Evolutionary conservation across 1,140 invertebrate species (phyloP), one percentile per base, ranked within the genome.

Genomic region (Procambarus clarkii): DNA sequence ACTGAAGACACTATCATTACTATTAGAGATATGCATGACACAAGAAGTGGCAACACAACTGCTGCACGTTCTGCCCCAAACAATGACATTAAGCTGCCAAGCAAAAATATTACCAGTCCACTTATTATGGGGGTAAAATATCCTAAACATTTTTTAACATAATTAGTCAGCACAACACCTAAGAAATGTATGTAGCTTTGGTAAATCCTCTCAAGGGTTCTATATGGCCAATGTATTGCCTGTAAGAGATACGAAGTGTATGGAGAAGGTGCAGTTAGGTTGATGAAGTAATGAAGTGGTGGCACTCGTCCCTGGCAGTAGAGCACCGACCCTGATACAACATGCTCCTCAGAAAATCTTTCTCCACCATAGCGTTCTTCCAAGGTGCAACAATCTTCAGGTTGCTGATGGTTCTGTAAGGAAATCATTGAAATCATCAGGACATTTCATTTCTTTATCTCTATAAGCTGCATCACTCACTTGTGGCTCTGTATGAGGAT

Each of bases 231-330:
- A 74, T 58, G 50, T 44, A 90, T 34, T 95, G 3, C 88, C 80
- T 50, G 88, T 21, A 34, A 24, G 7, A 64, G 44, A 58, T 18
- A 60, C 34, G 58, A 44, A 4, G 64, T 34, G n/a, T 44, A 94
- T 69, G 96, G 44, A 13, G 18, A 7, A n/a, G 50, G 45, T 85
- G 69, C 46, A 34, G 2, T 24, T 2, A 78, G 95, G 69, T 96
- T 97, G 8, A 98, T 94, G 21, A 96, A 96, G 74, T 96, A 95
- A 85, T 97, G 97, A 46, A 98, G 96, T 80, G 96, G 94, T 2
- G 97, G 97, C 87, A 98, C 94, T 86, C 97, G 96, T 18, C 97
- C 97, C 64, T 96, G 96, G 21, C 97, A 96, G 91, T 98, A 98
- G 93, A 96, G 96, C 18, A 97, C 96, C 9, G 97, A 97, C 1